These are phyloP conservation scores for Luperina testacea DNA, from an alignment of 2,888 invertebrate species.

Conservation along the genomic window DNA sequence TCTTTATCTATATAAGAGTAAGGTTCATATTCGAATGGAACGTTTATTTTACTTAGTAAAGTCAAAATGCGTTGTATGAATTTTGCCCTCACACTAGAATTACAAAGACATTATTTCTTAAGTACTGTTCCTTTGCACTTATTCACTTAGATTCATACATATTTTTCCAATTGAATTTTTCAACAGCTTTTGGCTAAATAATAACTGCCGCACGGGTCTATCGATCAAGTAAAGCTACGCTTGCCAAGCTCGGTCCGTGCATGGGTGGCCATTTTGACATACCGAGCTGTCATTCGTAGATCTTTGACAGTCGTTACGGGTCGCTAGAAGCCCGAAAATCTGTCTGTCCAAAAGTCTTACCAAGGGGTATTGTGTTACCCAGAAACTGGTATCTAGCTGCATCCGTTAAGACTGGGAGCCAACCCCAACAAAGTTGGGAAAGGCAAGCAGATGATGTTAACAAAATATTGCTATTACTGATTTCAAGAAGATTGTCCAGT, in stretches of 20 bases:
- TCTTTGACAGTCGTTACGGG: neutral
- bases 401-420: neutral
- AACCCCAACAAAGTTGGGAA: neutral
- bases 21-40: neutral
- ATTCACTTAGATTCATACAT: neutral
- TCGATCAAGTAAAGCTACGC: neutral
- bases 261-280: neutral
- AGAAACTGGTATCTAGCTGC: neutral
- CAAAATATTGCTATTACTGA: neutral
- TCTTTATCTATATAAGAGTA: neutral
- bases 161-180: slow-evolving; percentile 17
- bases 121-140: slow-evolving; percentile 4
- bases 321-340: neutral
- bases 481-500: neutral
- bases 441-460: neutral
- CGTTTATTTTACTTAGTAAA: neutral
- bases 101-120: slow-evolving; percentile 36
- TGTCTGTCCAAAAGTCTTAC: neutral
- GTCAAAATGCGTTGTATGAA: neutral
- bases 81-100: slow-evolving; percentile 15
- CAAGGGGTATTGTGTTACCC: neutral
- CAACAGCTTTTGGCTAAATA: neutral
- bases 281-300: neutral
- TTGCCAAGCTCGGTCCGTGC: too few relatives aligned
- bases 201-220: too few relatives aligned